Percentiles rank a stretch among this genome's conserved stretches.
These are phyloP conservation scores for Cebidichthys violaceus DNA, from an alignment of 2,113 vertebrate genomes.

Conservation along the genomic window DNA sequence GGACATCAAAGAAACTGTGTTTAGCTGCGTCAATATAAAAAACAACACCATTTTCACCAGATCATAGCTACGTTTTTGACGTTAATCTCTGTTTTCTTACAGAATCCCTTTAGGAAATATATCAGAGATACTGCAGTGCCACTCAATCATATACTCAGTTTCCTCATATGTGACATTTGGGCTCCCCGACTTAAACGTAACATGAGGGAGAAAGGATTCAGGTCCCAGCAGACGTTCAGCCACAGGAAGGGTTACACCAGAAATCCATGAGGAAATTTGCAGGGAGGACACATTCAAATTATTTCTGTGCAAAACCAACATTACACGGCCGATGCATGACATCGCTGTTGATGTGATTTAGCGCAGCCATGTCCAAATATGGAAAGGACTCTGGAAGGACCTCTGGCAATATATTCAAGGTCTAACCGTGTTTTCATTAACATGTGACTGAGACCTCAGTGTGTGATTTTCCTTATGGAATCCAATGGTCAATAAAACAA, in stretches of 20 bases:
- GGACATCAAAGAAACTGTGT: conserved; percentile 29
- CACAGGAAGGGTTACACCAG: conserved; percentile 28
- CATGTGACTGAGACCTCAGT: conserved; percentile 55
- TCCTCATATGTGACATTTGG: conserved; percentile 24
- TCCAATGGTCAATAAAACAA: conserved; percentile 81
- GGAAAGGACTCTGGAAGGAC: conserved; percentile 54
- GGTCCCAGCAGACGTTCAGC: conserved; percentile 40
- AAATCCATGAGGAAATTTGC: conserved; percentile 42
- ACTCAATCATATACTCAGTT: background rate
- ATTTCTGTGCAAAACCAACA: conserved; percentile 66
- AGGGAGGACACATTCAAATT: conserved; percentile 42
- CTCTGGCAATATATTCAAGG: conserved; percentile 67
- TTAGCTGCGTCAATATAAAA: conserved; percentile 21
- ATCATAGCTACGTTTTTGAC: conserved; percentile 7
- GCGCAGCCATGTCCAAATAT: conserved; percentile 62
- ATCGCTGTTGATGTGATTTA: conserved; percentile 69
- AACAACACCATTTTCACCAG: conserved; percentile 23
- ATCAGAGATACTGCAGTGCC: conserved; percentile 10
- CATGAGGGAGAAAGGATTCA: conserved; percentile 28
- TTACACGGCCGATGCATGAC: conserved; percentile 48
- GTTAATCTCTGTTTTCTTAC: background rate
- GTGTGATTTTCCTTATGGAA: conserved; percentile 77
- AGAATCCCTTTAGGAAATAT: conserved; percentile 25
- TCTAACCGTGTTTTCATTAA: conserved; percentile 71
- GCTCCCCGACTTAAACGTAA: conserved; percentile 23